Evolutionary conservation across 1,140 invertebrate species (phyloP), one percentile per base, ranked within the genome.

Genomic region (Temnothorax curvispinosus): DNA sequence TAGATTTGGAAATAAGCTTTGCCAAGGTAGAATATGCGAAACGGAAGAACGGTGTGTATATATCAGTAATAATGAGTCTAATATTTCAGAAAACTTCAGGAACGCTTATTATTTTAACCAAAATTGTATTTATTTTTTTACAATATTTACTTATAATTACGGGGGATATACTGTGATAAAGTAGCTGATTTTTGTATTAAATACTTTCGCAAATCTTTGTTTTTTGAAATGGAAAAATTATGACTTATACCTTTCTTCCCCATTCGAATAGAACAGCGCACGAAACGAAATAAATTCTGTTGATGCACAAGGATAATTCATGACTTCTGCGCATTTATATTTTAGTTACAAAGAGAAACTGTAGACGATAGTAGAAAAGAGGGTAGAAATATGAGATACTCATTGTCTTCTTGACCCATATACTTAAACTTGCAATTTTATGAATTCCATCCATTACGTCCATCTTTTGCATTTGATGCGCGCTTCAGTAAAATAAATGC

Each of bases 1-100:
- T 88, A 86, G 76, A 76, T 75, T 88, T 67, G 50, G 56, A 72
- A 86, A 80, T 86, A 60, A 44, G n/a, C 60, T 38, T 2, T 18
- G 44, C 13, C 27, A 38, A 35, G 7, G 27, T 35, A 41, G 18
- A 32, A n/a, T 9, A 41, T 27, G 27, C 27, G 27, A 41, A 27
- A 76, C 27, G 32, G 44, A 67, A 41, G 50, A n/a, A 6, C 32
- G 9, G 13, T 38, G 38, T 52, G 38, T 52, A 38, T 27, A 27
- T 27, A 27, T 64, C 60, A 3, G 3, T 35, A 64, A 35, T 60
- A 69, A 69, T 67, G 13, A 50, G 32, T 47, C 41, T n/a, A 4
- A 47, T 18, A 5, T 52, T 50, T 76, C 18, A 62, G 35, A 9
- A 71, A 41, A 8, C n/a, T 47, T 13, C 7, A 64, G 2, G 5